Base-by-base conservation (phyloP, 2,113 vertebrate genomes). In the Coracopsis vasa region DNA sequence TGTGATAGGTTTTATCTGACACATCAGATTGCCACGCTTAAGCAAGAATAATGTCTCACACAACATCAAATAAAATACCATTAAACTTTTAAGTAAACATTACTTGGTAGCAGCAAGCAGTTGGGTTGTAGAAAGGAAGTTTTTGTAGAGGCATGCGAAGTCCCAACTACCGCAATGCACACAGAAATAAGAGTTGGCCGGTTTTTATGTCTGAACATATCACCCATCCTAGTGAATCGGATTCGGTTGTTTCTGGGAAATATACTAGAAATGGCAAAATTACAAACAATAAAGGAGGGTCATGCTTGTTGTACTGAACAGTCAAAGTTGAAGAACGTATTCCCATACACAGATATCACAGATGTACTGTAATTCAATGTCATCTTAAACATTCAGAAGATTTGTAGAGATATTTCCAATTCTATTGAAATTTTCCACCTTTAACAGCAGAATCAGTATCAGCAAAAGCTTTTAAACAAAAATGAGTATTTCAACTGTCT, bases 341-440 rank as follows among this genome's bases (percentile, higher is more conserved):
- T 81, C 25, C 20, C 10, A 10, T 7, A 24, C 9, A 47, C 3
- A 13, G 35, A 17, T 3, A 56, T 33, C 16, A 4, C 13, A 48
- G 13, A 67, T 7, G 3, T 41, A 24, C 8, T 35, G 24, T 4
- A 0, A 0, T 37, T 21, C 10, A 83, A 33, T 16, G 15, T 11
- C 6, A 24, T 31, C 17, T 71, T 23, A 13, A 1, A 66, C 4
- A 53, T 7, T 19, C 53, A 33, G 15, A 53, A 44, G 35, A 66
- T 24, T 37, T 7, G 14, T n/a, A 9, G 28, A 64, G 7, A 4
- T 20, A 72, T 16, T 73, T 74, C n/a, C 35, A 25, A 20, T 44
- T 78, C 47, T 44, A 39, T 6, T 35, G 2, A 7, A 56, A 62
- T 12, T 60, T 74, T 51, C 44, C 25, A 14, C 37, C 15, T 80